Evolutionary conservation across 1,140 invertebrate species (phyloP).

Genomic region (Vanessa atalanta): DNA sequence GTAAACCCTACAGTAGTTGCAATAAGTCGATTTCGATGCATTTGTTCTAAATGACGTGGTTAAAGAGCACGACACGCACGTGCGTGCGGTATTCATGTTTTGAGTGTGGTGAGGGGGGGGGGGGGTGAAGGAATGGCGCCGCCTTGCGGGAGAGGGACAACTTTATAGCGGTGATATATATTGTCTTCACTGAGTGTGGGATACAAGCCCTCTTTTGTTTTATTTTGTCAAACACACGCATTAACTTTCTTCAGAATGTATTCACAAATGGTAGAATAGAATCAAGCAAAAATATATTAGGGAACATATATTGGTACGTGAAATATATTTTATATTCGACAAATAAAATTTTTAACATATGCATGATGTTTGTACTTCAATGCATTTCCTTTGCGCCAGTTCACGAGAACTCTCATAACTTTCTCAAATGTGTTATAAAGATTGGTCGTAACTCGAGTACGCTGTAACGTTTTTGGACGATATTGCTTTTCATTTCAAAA

Average conservation of each 20-base stretch:
- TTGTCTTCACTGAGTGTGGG: conserved; percentile 72
- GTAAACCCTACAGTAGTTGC: conserved; percentile 49
- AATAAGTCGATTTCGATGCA: conserved; percentile 52
- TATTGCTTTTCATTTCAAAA: conserved; percentile 46
- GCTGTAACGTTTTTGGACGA: conserved; percentile 43
- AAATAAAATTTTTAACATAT: conserved; percentile 51
- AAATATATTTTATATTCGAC: conserved; percentile 44
- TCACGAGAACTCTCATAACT: conserved; percentile 51
- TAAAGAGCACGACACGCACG: conserved; percentile 71
- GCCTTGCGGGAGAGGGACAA: conserved; percentile 72
- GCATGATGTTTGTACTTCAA: conserved; percentile 52
- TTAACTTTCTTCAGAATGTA: conserved; percentile 53
- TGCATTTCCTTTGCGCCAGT: conserved; percentile 57
- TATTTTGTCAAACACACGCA: conserved; percentile 63
- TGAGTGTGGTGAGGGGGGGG: conserved; percentile 38
- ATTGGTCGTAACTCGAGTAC: conserved; percentile 48
- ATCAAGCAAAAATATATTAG: background rate
- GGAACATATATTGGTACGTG: background rate
- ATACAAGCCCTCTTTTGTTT: conserved; percentile 68
- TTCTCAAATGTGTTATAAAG: conserved; percentile 51
- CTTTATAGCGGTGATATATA: conserved; percentile 71
- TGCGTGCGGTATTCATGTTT: conserved; percentile 62
- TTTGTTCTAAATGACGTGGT: conserved; percentile 53
- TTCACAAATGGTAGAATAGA: background rate
- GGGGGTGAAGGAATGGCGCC: conserved; percentile 54